Evolutionary conservation across 2,113 vertebrate species (phyloP), one percentile per base, ranked within the genome.

Genomic region (Pseudorectes ferrugineus): DNA sequence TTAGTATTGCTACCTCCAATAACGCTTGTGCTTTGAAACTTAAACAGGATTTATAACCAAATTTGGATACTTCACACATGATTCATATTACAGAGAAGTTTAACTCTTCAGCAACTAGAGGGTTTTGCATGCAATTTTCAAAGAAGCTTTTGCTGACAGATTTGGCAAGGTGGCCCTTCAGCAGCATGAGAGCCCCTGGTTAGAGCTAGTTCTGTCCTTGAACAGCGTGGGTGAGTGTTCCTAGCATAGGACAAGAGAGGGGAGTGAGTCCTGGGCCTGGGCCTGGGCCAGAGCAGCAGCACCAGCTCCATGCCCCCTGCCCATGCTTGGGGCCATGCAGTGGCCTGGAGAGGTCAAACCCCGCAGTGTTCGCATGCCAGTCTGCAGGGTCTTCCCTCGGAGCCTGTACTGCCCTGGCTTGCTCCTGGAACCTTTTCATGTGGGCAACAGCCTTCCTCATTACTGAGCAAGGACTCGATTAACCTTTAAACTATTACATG

Each of bases 1-100:
- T 95, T 95, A 93, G 88, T 65, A 54, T 79, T 94, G 95, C 85
- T 92, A 89, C 93, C 90, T 96, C 75, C 52, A 96, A 80, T 89
- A 91, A 73, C 0, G 6, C 82, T 77, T 80, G 96, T 92, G 94
- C 95, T 96, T 92, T 92, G 95, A 96, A 94, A 96, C 43, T 93
- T 92, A 94, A 97, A 48, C 83, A 95, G 94, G 52, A 88, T 94
- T 93, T 90, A 65, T 71, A 95, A 84, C 93, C 75, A 81, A 93
- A 92, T 93, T 88, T 66, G 65, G 88, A 59, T 84, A 81, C 61
- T 84, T 91, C 0, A 0, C 77, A 29, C 68, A 48, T n/a, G 28
- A 92, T 90, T 81, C 45, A 8, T 46, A 42, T 62, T 86, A 85
- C 48, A 51, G 65, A 11, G 61, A 84, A 80, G 19, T 84, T 96